These are phyloP conservation scores for Catharus bicknelli DNA, from an alignment of 2,113 vertebrate species.

Conservation along the genomic window DNA sequence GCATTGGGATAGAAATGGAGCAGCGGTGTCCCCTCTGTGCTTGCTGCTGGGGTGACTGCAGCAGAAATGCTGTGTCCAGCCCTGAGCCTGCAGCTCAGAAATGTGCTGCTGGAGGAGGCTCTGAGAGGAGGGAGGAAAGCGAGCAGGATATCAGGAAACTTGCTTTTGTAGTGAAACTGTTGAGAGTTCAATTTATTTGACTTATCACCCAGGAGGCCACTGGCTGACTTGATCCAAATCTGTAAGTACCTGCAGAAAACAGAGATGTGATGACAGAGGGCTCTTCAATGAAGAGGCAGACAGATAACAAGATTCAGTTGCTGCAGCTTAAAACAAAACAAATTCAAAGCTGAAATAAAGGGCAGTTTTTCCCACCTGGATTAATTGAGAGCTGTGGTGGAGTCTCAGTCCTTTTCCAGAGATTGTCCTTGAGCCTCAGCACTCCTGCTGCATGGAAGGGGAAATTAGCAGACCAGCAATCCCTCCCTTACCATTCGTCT, in stretches of 20 bases:
- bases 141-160: neutral
- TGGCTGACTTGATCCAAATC: neutral
- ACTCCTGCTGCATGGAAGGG: neutral
- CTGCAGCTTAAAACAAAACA: neutral
- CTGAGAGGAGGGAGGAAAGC: neutral
- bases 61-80: neutral
- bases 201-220: neutral
- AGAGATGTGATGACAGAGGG: neutral
- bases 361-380: neutral
- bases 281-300: neutral
- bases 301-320: neutral
- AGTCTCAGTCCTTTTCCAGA: neutral
- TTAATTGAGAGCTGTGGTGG: neutral
- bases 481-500: neutral
- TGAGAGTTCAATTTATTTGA: neutral
- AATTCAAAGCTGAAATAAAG: neutral
- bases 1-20: rapidly evolving
- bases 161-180: neutral
- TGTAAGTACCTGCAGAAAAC: neutral
- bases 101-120: neutral
- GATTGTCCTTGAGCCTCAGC: neutral
- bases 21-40: neutral
- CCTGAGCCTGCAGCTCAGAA: neutral
- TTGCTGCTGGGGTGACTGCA: neutral
- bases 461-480: neutral